Base-by-base conservation (phyloP, 2,888 invertebrate genomes). In the Nomada fucata region DNA sequence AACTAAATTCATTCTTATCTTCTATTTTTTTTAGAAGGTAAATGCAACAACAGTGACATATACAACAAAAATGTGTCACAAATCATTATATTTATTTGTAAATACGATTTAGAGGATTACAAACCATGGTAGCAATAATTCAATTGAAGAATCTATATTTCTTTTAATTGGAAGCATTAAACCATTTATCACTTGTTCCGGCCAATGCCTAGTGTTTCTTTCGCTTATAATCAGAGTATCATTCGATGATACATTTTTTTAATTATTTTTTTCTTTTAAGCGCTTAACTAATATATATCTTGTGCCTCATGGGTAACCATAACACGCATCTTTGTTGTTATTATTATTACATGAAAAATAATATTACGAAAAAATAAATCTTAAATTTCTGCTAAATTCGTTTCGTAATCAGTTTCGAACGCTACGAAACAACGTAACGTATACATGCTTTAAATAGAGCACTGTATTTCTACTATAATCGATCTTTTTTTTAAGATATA, bases 121-220 rank as follows among this genome's bases (percentile, higher is more conserved):
- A 88, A 88, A 88, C 72, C 77, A 88, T 83, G 74, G 50, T 82
- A 76, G 85, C 79, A 77, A 78, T 85, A 86, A 86, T 74, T 86
- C 76, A 85, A 83, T 75, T 71, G 72, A 83, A 85, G 76, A 85
- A 73, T 83, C 84, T 88, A 86, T 86, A 77, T 76, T 82, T 84
- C 70, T 86, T 71, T 86, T 85, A 83, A 86, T 80, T 88, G 88
- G 88, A 88, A 88, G 88, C 88, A 86, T 80, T 86, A 83, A 88
- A 88, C 76, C 85, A 86, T 79, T 78, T 81, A 85, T 86, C 86
- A 85, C 76, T 70, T 84, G 61, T 67, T 81, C 60, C 42, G 74
- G 76, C 83, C 84, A 79, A 83, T 84, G 76, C 84, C 81, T 88
- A 83, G 79, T 83, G 29, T 74, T 83, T 82, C 59, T 63, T 79